A percentile compares a stretch with the other conserved stretches of the same genome.
Conservation (phyloP, 2,113 vertebrate species). For the Pseudolaguvia tuberculata region DNA sequence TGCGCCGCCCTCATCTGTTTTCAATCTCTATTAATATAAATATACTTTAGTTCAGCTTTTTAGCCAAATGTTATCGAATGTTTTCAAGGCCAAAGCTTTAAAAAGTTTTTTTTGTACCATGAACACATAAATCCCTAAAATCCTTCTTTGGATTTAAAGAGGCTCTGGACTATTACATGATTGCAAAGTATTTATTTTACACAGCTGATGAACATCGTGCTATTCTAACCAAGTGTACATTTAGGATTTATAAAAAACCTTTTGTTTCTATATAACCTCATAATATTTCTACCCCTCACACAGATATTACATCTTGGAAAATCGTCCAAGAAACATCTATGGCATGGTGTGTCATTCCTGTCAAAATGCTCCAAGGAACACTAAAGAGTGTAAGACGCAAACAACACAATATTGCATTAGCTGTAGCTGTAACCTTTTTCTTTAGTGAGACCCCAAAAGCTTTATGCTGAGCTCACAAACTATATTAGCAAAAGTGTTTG, state of each 20-base stretch:
- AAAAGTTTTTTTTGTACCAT: too few species aligned
- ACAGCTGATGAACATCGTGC: too few species aligned
- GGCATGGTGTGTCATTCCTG: conserved; percentile 96
- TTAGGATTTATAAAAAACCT: too few species aligned
- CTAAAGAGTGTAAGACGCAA: conserved; percentile 88
- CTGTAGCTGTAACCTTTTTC: too few species aligned
- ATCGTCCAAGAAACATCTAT: conserved; percentile 87
- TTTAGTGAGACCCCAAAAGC: too few species aligned
- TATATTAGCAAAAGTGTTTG: too few species aligned
- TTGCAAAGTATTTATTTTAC: too few species aligned
- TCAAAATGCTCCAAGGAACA: conserved; percentile 83
- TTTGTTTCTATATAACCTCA: not conserved
- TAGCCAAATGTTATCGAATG: conserved; percentile 34
- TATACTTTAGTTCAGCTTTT: conserved; percentile 42
- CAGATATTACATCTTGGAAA: conserved; percentile 94
- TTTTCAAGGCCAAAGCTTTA: too few species aligned
- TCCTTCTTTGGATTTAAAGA: not conserved
- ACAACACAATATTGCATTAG: too few species aligned
- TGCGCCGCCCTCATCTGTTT: too few species aligned
- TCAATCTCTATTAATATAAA: conserved; percentile 42
- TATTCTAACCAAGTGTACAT: too few species aligned
- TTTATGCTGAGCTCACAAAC: too few species aligned
- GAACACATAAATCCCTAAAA: not conserved
- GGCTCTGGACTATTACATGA: not conserved
- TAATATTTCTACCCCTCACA: conserved; percentile 32